Evolutionary conservation across 2,888 invertebrate species (phyloP).

Genomic region (Stratiomys singularior): DNA sequence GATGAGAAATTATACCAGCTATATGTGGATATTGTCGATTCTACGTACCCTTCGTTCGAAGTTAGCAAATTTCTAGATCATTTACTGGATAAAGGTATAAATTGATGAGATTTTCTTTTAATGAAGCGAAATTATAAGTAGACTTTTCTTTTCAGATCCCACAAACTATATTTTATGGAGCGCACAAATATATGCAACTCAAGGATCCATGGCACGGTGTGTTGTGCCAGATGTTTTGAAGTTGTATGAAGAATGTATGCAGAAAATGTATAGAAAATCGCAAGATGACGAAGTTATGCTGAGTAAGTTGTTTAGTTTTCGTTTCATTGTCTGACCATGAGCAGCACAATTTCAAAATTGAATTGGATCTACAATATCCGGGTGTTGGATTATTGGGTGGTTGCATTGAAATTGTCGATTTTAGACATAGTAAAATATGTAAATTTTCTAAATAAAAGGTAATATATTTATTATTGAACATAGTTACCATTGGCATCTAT

Average conservation of each 20-base stretch:
- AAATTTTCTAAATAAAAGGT: no score
- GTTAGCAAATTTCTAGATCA: conserved; percentile 67
- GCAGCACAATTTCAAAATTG: no score
- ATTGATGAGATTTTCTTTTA: conserved; percentile 7
- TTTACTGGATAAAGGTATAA: conserved; percentile 67
- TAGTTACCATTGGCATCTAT: no score
- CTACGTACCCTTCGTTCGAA: conserved; percentile 71
- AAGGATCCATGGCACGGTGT: conserved; percentile 72
- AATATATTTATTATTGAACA: no score
- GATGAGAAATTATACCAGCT: conserved; percentile 67
- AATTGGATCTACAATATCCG: no score
- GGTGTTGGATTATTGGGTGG: no score
- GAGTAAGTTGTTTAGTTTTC: conserved; percentile 52
- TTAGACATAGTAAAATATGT: no score
- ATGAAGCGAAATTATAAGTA: not conserved
- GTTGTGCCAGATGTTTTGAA: conserved; percentile 69
- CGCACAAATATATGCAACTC: conserved; percentile 62
- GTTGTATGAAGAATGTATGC: conserved; percentile 67
- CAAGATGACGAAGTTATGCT: conserved; percentile 54
- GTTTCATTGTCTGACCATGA: no score
- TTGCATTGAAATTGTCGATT: no score
- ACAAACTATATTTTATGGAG: conserved; percentile 62
- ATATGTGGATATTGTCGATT: conserved; percentile 63
- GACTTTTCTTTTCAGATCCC: conserved; percentile 54
- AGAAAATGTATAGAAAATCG: conserved; percentile 60